phyloP scores from a whole-genome alignment of 1,140 invertebrate genomes.

The Gryllus bimaculatus region DNA sequence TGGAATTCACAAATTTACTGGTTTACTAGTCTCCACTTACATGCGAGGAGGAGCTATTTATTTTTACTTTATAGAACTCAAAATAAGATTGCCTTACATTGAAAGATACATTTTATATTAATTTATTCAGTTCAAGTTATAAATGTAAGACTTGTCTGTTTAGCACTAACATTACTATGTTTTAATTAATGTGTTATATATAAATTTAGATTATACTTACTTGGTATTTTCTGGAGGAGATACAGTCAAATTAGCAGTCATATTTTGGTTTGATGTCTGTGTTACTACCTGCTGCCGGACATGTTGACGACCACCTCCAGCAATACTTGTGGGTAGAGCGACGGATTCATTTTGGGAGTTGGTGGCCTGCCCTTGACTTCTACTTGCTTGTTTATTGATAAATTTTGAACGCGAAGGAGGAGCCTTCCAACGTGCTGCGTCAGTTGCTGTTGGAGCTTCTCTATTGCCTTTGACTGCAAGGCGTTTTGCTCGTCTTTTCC shows the following conservation, averaged over 20 bases:
- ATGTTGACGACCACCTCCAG: neutral
- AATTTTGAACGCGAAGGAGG: slow-evolving; percentile 20
- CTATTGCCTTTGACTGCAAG: slow-evolving; percentile 46
- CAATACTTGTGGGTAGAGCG: neutral
- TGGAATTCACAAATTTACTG: too few species aligned
- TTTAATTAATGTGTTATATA: too few species aligned
- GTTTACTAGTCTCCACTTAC: too few species aligned
- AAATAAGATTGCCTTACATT: too few species aligned
- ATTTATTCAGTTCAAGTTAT: too few species aligned
- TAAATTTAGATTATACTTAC: neutral
- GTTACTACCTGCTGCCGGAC: neutral
- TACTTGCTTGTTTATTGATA: slow-evolving; percentile 12
- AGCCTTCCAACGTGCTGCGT: slow-evolving; percentile 20
- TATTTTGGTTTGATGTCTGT: neutral
- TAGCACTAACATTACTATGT: too few species aligned
- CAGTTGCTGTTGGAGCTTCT: slow-evolving; percentile 18
- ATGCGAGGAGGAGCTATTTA: too few species aligned
- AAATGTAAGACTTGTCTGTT: too few species aligned
- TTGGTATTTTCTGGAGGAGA: slow-evolving; percentile 14
- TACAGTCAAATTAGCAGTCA: slow-evolving; percentile 1
- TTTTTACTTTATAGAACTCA: too few species aligned
- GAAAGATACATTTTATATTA: too few species aligned
- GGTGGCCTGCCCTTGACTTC: neutral
- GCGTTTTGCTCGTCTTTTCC: slow-evolving; percentile 65
- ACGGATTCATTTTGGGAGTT: neutral